Evolutionary conservation across 2,888 invertebrate genomes (phyloP).

Genomic region (Argyresthia albistria): DNA sequence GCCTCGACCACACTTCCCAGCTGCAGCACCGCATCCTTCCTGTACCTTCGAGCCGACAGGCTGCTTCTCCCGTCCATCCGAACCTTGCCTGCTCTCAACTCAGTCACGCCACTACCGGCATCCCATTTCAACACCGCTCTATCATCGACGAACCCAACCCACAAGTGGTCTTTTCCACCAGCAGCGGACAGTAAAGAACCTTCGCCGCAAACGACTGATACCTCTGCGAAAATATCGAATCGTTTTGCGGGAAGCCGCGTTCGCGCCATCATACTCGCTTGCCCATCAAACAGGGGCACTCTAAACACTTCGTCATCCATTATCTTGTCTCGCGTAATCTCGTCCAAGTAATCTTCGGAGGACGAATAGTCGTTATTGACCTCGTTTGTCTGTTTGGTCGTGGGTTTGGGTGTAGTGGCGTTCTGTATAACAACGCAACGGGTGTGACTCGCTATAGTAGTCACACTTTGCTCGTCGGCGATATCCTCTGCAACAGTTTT

Average conservation of each 20-base stretch:
- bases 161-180: conserved; percentile 56
- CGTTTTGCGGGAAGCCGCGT: conserved; percentile 48
- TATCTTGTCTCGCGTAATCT: conserved; percentile 17
- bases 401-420: conserved; percentile 22
- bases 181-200: conserved; percentile 52
- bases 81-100: conserved; percentile 46
- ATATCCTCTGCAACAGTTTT: conserved; percentile 1
- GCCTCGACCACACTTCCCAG: conserved; percentile 40
- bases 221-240: conserved; percentile 63
- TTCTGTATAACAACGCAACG: conserved; percentile 1
- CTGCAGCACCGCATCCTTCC: conserved; percentile 53
- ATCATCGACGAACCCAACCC: conserved; percentile 53
- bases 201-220: conserved; percentile 49
- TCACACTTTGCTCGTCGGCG: conserved; percentile 6
- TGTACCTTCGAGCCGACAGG: conserved; percentile 53
- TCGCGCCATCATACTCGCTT: conserved; percentile 46
- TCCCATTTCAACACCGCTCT: conserved; percentile 52
- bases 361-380: conserved; percentile 35
- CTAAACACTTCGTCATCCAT: conserved; percentile 33
- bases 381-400: conserved; percentile 35
- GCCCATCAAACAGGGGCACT: conserved; percentile 55
- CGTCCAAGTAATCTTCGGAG: conserved; percentile 40
- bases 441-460: background rate
- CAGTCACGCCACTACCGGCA: conserved; percentile 51
- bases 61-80: conserved; percentile 45